Base-by-base conservation (phyloP, 2,797 vertebrate species). In the Typhlichthys subterraneus region DNA sequence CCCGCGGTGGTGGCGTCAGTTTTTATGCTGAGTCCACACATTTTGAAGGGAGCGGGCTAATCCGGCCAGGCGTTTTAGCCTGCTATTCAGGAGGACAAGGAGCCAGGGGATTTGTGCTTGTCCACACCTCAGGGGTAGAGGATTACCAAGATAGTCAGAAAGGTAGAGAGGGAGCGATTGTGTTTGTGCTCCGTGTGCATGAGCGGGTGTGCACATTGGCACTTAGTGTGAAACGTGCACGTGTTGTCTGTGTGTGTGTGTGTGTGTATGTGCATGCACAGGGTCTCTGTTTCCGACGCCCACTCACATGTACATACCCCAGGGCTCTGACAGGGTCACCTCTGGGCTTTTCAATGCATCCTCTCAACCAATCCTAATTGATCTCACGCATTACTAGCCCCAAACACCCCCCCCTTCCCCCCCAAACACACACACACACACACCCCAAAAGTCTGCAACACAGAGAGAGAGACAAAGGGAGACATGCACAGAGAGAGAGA, bases 331-430 rank as follows among this genome's bases (percentile, higher is more conserved):
- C 89, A 87, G 45, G 94, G 92, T 95, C 92, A 95, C 88, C 90
- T 87, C 70, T 91, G 86, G 83, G 91, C 93, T 90, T 92, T 94
- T 94, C 92, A 93, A 90, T 90, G 91, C 88, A 87, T 93, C 88
- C 91, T 92, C 92, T 94, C 93, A 93, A 94, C 90, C 94, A 93
- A 86, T 86, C 88, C 91, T 94, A 93, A 95, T 93, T 91, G 92
- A 92, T 95, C 91, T 93, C 89, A 93, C 93, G 90, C 93, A 91
- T 93, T 95, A 94, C 92, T 95, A 94, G 91, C 85, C 89, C 91
- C 93, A 93, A 93, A 94, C 93, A 94, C 92, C 79, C 87, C 84
- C 77, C 67, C 76, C 66, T 23, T 10, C 55, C 11, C 38, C 15
- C 49, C n/a, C 17, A 17, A 14, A 51, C n/a, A 4, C 49, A 12